phyloP scores from a whole-genome alignment of 2,797 vertebrate species.

The Silurus lanzhouensis region DNA sequence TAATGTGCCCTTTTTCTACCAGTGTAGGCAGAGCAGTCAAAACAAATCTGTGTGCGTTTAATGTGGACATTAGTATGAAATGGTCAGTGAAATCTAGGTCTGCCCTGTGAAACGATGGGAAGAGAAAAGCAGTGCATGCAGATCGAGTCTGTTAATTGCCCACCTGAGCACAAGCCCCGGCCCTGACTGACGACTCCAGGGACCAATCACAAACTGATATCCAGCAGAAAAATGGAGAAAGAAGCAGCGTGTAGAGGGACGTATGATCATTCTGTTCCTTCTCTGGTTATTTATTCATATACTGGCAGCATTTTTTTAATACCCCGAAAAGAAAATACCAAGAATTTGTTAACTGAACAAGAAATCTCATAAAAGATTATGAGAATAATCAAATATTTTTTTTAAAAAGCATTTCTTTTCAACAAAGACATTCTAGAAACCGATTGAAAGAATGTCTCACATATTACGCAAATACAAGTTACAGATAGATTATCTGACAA shows the following conservation, averaged over 20 bases:
- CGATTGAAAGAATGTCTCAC: no score
- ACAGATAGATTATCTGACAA: no score
- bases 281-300: not conserved
- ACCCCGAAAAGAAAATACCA: not conserved
- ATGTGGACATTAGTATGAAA: slow-evolving; percentile 56
- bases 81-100: slow-evolving; percentile 54
- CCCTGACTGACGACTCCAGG: slow-evolving; percentile 24
- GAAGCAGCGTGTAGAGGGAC: not conserved
- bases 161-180: slow-evolving; percentile 30
- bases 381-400: no score
- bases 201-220: slow-evolving; percentile 9
- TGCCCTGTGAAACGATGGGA: slow-evolving; percentile 44
- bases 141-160: slow-evolving; percentile 53
- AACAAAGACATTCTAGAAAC: not conserved
- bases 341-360: not conserved
- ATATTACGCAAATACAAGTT: no score
- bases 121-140: not conserved
- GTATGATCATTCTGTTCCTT: not conserved
- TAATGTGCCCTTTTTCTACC: slow-evolving; percentile 56
- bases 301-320: not conserved
- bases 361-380: not conserved
- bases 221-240: not conserved
- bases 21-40: slow-evolving; percentile 53
- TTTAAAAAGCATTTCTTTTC: not conserved
- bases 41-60: slow-evolving; percentile 50